Evolutionary conservation across 2,888 invertebrate genomes (phyloP).

Genomic region (Belgica antarctica): DNA sequence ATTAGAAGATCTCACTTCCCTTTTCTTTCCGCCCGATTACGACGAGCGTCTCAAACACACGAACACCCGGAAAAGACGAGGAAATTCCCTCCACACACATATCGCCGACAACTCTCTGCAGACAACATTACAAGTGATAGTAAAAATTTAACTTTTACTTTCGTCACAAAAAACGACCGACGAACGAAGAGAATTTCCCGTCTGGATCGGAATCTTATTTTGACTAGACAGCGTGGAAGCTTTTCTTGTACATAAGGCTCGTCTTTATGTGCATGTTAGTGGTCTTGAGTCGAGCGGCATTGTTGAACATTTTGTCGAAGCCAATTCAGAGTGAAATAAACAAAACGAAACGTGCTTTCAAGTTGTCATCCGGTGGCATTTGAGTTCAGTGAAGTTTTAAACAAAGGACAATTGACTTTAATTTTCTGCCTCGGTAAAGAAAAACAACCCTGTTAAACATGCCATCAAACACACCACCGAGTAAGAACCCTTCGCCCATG

Average conservation of each 20-base stretch:
- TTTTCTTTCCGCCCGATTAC: background rate
- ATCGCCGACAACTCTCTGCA: background rate
- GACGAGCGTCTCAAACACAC: background rate
- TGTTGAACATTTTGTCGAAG: too few relatives aligned
- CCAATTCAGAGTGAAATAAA: background rate
- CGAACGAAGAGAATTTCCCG: conserved; percentile 32
- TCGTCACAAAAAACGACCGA: conserved; percentile 20
- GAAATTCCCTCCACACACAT: background rate
- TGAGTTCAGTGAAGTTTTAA: background rate
- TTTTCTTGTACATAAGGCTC: conserved; percentile 33
- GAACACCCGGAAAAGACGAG: background rate
- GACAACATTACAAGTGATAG: conserved; percentile 34
- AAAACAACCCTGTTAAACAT: conserved; percentile 18
- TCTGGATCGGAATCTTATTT: conserved; percentile 24
- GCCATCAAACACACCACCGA: conserved; percentile 40
- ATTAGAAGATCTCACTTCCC: background rate
- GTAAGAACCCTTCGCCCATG: conserved; percentile 33
- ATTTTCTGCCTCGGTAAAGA: background rate
- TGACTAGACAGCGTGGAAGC: conserved; percentile 30
- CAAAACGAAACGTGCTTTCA: background rate
- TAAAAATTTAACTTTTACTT: conserved; percentile 42
- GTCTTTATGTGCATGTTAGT: conserved; percentile 9
- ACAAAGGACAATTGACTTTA: background rate
- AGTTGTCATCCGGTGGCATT: background rate
- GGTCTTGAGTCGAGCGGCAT: too few relatives aligned